These are phyloP conservation scores for Capromys pilorides DNA, from an alignment of 2,797 vertebrate species.

Conservation along the genomic window DNA sequence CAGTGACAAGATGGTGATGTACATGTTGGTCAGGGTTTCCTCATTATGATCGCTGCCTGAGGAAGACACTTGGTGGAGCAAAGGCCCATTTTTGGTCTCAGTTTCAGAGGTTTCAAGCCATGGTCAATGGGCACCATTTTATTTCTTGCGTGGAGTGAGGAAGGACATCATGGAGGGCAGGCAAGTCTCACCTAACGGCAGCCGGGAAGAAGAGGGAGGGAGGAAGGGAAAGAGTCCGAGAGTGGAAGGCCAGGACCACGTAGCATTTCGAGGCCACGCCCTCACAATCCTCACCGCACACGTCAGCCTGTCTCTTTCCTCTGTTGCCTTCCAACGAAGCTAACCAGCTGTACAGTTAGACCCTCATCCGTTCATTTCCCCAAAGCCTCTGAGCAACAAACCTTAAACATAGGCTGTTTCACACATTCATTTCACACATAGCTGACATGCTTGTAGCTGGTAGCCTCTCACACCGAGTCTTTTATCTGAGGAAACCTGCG, in stretches of 20 bases:
- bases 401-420: neutral
- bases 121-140: neutral
- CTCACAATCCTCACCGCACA: neutral
- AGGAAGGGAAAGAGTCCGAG: neutral
- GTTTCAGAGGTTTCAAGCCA: neutral
- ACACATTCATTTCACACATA: neutral
- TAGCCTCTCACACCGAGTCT: fast-evolving
- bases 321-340: neutral
- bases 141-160: neutral
- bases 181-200: neutral
- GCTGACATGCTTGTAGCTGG: neutral
- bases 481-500: neutral
- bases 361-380: neutral
- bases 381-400: neutral
- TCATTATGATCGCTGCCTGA: neutral
- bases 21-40: neutral
- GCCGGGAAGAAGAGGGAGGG: neutral
- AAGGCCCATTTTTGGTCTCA: neutral
- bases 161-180: neutral
- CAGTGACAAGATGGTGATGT: neutral
- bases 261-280: neutral
- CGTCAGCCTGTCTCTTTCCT: neutral
- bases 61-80: neutral
- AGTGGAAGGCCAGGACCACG: neutral
- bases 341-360: neutral